Evolutionary conservation across 2,113 vertebrate species (phyloP).

Genomic region (Ammodytes dubius): DNA sequence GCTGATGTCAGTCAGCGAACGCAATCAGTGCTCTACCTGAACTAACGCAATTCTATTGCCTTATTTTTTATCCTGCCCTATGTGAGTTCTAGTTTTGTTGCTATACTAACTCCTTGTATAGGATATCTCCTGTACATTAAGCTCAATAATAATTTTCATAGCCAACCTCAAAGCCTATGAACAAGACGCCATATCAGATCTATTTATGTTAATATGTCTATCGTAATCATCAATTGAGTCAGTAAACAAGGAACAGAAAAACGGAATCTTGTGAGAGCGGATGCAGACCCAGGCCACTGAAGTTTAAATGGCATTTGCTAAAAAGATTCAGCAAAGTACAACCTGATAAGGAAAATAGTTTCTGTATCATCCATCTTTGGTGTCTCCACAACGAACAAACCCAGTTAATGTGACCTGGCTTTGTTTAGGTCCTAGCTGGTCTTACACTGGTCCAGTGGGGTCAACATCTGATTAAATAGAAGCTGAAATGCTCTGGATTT

Average conservation of each 20-base stretch:
- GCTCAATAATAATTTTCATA: too few species aligned
- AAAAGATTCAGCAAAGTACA: constrained; percentile 7
- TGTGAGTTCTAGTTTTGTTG: too few species aligned
- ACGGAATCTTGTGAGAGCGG: not conserved
- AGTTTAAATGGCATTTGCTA: constrained; percentile 20
- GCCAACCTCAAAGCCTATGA: too few species aligned
- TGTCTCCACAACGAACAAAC: constrained; percentile 3
- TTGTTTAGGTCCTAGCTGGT: not conserved
- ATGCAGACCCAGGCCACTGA: constrained; percentile 19
- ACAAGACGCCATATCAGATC: too few species aligned
- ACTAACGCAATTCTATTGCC: too few species aligned
- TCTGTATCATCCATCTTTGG: constrained; percentile 9
- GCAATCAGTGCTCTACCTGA: too few species aligned
- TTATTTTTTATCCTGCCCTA: too few species aligned
- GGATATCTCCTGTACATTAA: too few species aligned
- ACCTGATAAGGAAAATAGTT: constrained; percentile 18
- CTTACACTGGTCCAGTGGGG: not conserved
- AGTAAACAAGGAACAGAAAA: constrained; percentile 2
- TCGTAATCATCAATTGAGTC: not conserved
- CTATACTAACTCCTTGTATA: too few species aligned
- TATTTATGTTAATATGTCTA: too few species aligned
- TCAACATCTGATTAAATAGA: not conserved
- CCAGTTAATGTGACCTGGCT: not conserved
- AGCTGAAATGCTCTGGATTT: not conserved
- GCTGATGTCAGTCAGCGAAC: too few species aligned